These are phyloP conservation scores for Labrus mixtus DNA, from an alignment of 2,113 vertebrate genomes.

Conservation along the genomic window DNA sequence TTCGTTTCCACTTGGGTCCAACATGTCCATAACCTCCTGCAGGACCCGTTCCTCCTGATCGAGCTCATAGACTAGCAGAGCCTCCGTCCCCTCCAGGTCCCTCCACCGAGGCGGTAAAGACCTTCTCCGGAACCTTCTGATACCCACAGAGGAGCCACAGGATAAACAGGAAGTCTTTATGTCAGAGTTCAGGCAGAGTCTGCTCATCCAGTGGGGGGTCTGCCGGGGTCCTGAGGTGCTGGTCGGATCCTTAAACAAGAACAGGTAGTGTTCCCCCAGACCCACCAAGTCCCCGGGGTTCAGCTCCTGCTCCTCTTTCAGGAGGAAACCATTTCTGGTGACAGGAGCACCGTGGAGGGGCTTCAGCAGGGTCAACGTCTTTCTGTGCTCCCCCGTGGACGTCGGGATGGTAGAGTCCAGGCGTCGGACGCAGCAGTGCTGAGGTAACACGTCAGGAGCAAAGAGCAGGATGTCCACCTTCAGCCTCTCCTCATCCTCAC, in stretches of 20 bases:
- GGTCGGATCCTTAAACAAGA: slow-evolving; percentile 87
- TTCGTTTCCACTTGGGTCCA: slow-evolving; percentile 63
- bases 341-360: slow-evolving; percentile 79
- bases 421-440: slow-evolving; percentile 82
- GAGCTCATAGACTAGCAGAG: slow-evolving; percentile 72
- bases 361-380: slow-evolving; percentile 69
- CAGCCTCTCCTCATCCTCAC: slow-evolving; percentile 76
- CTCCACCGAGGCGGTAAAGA: slow-evolving; percentile 63
- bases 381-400: slow-evolving; percentile 51
- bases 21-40: slow-evolving; percentile 70
- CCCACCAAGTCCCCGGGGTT: slow-evolving; percentile 83
- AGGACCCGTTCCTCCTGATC: slow-evolving; percentile 80
- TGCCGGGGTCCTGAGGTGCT: slow-evolving; percentile 37
- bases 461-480: slow-evolving; percentile 84
- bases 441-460: slow-evolving; percentile 83
- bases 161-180: slow-evolving; percentile 60
- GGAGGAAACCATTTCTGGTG: slow-evolving; percentile 79
- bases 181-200: slow-evolving; percentile 57
- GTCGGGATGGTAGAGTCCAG: slow-evolving; percentile 57
- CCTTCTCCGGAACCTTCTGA: slow-evolving; percentile 36
- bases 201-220: slow-evolving; percentile 77
- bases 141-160: slow-evolving; percentile 52
- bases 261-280: slow-evolving; percentile 84
- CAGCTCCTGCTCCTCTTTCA: slow-evolving; percentile 79
- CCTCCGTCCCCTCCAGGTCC: slow-evolving; percentile 69